phyloP scores from a whole-genome alignment of 2,797 vertebrate species.

The Pseudochromis fuscus region DNA sequence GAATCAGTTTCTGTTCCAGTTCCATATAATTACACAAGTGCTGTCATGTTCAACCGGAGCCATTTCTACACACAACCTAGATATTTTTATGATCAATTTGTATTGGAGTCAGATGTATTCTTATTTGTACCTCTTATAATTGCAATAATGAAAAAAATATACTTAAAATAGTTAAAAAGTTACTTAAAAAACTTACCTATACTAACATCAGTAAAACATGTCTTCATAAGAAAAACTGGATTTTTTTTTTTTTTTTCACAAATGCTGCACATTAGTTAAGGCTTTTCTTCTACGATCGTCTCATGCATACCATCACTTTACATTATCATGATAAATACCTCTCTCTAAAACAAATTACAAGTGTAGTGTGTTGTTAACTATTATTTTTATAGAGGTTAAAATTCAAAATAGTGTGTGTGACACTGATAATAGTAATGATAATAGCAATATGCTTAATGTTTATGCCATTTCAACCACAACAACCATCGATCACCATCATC shows the following conservation, averaged over 20 bases:
- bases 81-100: not conserved
- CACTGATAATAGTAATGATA: not conserved
- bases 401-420: not conserved
- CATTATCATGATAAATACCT: not conserved
- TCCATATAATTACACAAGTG: not conserved
- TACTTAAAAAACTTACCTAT: too few relatives aligned
- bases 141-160: not conserved
- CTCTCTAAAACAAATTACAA: not conserved
- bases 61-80: not conserved
- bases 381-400: not conserved
- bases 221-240: too few relatives aligned
- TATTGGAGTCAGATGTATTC: not conserved
- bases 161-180: too few relatives aligned
- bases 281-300: too few relatives aligned
- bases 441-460: not conserved
- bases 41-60: not conserved
- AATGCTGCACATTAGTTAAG: not conserved
- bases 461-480: not conserved
- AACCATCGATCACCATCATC: conserved; percentile 1
- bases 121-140: too few relatives aligned
- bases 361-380: not conserved
- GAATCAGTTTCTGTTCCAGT: not conserved
- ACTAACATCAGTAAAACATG: too few relatives aligned
- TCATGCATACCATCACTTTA: not conserved
- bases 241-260: not conserved